phyloP scores from a whole-genome alignment of 1,140 invertebrate species.

The Drosophila pseudoananassae region DNA sequence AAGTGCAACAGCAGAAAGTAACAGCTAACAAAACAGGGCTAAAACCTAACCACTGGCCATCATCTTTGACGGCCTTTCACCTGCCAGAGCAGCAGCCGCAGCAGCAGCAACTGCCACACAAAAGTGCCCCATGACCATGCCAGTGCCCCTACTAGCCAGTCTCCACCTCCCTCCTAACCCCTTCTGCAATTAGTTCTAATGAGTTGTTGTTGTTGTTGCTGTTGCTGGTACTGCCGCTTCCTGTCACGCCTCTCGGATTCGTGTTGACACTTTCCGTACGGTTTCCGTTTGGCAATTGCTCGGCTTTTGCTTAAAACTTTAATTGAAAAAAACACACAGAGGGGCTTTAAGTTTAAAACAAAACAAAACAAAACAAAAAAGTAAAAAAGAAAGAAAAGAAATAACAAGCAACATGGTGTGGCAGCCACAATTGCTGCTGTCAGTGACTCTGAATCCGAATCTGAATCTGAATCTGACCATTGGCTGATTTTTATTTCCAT shows the following conservation, averaged over 20 bases:
- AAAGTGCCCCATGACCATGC: background rate
- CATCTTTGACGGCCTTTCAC: constrained; percentile 57
- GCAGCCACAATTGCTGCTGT: constrained; percentile 21
- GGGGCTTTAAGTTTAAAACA: background rate
- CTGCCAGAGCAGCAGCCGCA: constrained; percentile 19
- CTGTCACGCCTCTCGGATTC: constrained; percentile 44
- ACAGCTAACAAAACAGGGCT: constrained; percentile 19
- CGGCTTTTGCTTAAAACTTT: constrained; percentile 27
- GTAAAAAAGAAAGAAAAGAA: constrained; percentile 2
- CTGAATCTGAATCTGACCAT: constrained; percentile 12
- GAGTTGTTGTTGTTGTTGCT: constrained; percentile 34
- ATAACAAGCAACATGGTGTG: constrained; percentile 4
- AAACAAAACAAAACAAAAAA: background rate
- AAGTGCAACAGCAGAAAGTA: constrained; percentile 37
- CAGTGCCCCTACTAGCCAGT: background rate
- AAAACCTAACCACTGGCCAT: constrained; percentile 19
- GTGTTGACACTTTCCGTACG: constrained; percentile 53
- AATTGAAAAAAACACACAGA: constrained; percentile 46
- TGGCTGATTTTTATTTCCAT: constrained; percentile 39
- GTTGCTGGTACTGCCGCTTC: constrained; percentile 26
- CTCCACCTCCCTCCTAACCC: background rate
- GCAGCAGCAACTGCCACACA: constrained; percentile 9
- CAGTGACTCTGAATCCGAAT: background rate
- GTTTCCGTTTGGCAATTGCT: constrained; percentile 55
- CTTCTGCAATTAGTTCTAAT: constrained; percentile 58